These are phyloP conservation scores for Labeo calbasu DNA, from an alignment of 2,797 vertebrate species.

Conservation along the genomic window DNA sequence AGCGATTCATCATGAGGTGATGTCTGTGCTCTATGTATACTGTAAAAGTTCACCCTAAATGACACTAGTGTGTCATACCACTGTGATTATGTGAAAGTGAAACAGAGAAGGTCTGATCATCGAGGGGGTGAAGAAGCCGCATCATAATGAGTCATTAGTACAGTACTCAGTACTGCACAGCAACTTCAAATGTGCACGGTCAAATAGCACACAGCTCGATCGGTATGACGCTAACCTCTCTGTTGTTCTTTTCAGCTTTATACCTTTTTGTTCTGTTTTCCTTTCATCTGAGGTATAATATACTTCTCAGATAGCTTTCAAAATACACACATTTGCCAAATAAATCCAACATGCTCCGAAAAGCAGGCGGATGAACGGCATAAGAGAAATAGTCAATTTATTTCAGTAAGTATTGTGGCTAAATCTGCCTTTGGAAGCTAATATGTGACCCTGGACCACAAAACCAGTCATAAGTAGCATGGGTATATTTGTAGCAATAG, in stretches of 20 bases:
- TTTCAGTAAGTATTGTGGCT: not conserved
- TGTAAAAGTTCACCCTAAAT: constrained; percentile 51
- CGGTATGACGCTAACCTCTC: not conserved
- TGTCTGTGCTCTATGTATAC: not conserved
- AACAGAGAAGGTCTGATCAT: constrained; percentile 33
- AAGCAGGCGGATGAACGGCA: not conserved
- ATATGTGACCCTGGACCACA: too few species aligned
- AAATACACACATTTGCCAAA: not conserved
- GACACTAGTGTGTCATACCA: constrained; percentile 43
- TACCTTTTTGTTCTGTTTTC: not conserved
- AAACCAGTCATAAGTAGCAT: too few species aligned
- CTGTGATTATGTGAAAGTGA: constrained; percentile 45
- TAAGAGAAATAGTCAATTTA: not conserved
- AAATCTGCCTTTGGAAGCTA: not conserved
- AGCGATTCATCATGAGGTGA: not conserved
- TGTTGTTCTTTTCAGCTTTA: not conserved
- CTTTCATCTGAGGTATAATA: not conserved
- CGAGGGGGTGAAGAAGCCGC: constrained; percentile 20
- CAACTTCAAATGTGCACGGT: constrained; percentile 7
- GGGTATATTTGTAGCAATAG: too few species aligned
- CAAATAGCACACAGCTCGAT: constrained; percentile 21
- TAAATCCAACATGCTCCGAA: not conserved
- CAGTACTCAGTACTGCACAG: constrained; percentile 40
- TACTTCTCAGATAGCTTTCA: not conserved
- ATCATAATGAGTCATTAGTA: constrained; percentile 54